Percentiles rank a stretch among this genome's conserved stretches.
phyloP scores from a whole-genome alignment of 1,140 invertebrate genomes.

The Rhyzopertha dominica region DNA sequence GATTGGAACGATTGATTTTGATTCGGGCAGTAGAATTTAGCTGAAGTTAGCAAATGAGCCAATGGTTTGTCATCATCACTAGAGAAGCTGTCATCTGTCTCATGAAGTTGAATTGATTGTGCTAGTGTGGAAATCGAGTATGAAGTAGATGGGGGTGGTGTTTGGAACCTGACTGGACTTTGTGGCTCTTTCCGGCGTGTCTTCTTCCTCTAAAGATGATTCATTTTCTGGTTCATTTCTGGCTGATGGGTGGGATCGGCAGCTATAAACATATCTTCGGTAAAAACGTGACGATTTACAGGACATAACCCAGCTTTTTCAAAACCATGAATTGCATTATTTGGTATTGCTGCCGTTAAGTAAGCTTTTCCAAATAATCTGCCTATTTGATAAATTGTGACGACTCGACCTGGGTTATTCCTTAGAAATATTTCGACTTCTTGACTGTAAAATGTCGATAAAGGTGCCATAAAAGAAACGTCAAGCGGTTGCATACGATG shows the following conservation, averaged over 20 bases:
- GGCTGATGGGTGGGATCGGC: no score
- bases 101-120: conserved; percentile 11
- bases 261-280: conserved; percentile 25
- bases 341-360: conserved; percentile 11
- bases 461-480: conserved; percentile 20
- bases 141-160: conserved; percentile 16
- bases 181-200: conserved; percentile 12
- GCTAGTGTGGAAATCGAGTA: conserved; percentile 16
- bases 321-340: conserved; percentile 36
- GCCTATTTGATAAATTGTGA: conserved; percentile 12
- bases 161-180: conserved; percentile 17
- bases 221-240: conserved; percentile 17
- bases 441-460: conserved; percentile 21
- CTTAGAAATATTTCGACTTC: conserved; percentile 20
- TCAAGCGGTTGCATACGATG: conserved; percentile 19
- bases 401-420: conserved; percentile 17
- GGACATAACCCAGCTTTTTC: conserved; percentile 27
- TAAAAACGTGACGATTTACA: conserved; percentile 21
- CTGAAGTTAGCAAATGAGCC: no score
- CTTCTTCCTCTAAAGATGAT: conserved; percentile 10
- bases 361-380: conserved; percentile 20
- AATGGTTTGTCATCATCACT: no score
- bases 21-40: no score
- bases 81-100: no score
- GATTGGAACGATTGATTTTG: no score